Base-by-base conservation (phyloP, 1,140 invertebrate genomes). In the Papilio dardanus region DNA sequence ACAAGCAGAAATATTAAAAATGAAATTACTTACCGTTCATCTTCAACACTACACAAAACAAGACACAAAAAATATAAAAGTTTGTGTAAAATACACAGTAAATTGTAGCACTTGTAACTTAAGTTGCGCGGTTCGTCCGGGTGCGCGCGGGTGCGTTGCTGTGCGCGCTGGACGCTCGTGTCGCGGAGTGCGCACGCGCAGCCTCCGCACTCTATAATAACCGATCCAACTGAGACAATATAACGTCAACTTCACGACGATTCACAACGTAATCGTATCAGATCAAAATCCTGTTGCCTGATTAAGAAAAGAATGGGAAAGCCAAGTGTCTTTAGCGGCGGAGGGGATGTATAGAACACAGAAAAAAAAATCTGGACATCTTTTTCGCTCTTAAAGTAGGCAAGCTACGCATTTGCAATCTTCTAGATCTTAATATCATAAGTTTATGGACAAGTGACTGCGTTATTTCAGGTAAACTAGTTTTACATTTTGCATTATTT, bases 11-110 rank as follows among this genome's bases (percentile, higher is more conserved):
- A 19, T 1, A 46, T 46, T 46, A 54, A 54, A 12, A 54, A 54
- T 28, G 10, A 2, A n/a, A n/a, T 30, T 14, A 28, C 54, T 28
- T 62, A 62, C 54, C 54, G 24, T 62, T 62, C 54, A 62, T 62
- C 54, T 62, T 62, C 21, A 62, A 62, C 54, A 62, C 54, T 62
- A 62, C 54, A 62, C 54, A 62, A 62, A 62, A 62, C 54, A 62
- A n/a, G n/a, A 24, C 54, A 62, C 54, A 62, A 62, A 62, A 62
- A 19, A 62, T 28, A n/a, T n/a, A n/a, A n/a, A n/a, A 28, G 54
- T 28, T 62, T 16, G 54, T 62, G 54, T 62, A 62, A 62, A 62
- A 62, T 28, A 62, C 54, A 62, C 54, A 58, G 12, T 24, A 28
- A 58, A 58, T 28, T 62, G 12, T 16, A 62, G 8, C 54, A 62